Conservation (phyloP, 2,797 vertebrate species). For the Mormyrus proboscirostris region DNA sequence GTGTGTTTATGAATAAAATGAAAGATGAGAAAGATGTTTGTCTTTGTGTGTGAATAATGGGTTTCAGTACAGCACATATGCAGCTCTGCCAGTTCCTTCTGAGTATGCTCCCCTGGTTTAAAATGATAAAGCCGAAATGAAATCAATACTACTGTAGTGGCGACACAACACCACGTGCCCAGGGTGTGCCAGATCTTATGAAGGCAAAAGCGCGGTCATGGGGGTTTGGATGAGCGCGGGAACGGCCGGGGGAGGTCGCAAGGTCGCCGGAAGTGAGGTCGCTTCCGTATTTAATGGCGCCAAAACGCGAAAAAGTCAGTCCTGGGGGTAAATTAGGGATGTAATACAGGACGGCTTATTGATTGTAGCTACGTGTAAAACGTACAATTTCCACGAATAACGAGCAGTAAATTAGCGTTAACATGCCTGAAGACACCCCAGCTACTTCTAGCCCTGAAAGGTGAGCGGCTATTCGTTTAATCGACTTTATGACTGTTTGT, state of each 20-base stretch:
- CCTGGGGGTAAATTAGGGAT: neutral
- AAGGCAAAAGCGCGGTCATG: neutral
- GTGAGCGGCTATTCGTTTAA: conserved; percentile 42
- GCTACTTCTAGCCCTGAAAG: conserved; percentile 48
- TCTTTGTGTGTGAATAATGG: neutral
- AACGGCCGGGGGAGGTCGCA: conserved; percentile 28
- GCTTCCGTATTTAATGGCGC: conserved; percentile 71
- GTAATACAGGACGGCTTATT: neutral
- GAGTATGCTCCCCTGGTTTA: neutral
- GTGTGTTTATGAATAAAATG: neutral
- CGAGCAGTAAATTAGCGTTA: neutral
- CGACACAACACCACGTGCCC: neutral
- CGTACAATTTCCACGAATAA: neutral
- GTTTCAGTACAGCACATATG: neutral
- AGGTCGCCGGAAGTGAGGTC: conserved; percentile 59
- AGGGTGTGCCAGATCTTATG: neutral
- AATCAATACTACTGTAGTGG: neutral
- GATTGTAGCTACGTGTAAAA: neutral
- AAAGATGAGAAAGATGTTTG: neutral
- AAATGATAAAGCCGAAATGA: neutral
- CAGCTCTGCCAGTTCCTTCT: neutral
- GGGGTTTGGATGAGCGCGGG: neutral
- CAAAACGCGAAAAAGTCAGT: conserved; percentile 49
- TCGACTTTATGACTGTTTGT: neutral
- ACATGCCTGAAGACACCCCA: conserved; percentile 63